phyloP scores from a whole-genome alignment of 2,113 vertebrate species.

The Arizona elegans region DNA sequence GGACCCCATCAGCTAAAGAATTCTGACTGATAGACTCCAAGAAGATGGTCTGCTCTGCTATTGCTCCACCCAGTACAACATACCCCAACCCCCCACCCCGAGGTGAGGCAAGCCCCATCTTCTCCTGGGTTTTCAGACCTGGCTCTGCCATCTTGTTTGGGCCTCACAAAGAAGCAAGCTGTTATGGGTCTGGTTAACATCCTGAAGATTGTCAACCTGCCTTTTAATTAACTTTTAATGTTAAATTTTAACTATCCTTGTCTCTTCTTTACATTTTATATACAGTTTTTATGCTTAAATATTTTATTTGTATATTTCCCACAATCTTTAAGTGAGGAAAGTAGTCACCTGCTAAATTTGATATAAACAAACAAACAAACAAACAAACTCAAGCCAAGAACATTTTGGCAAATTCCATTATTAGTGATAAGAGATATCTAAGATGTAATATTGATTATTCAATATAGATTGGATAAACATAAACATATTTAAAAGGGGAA shows the following conservation, averaged over 20 bases:
- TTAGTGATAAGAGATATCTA: not conserved
- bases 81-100: fast-evolving
- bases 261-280: not conserved
- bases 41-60: not conserved
- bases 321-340: not conserved
- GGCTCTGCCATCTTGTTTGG: not conserved
- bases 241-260: not conserved
- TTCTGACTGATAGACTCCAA: not conserved
- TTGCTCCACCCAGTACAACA: not conserved
- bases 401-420: not conserved
- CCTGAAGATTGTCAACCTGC: not conserved
- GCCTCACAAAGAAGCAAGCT: not conserved
- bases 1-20: not conserved
- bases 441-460: not conserved
- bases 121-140: not conserved
- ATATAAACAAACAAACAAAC: not conserved
- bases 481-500: no score
- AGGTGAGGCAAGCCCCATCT: not conserved
- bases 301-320: not conserved
- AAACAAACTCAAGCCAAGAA: not conserved
- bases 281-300: not conserved
- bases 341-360: not conserved
- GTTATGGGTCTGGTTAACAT: not conserved
- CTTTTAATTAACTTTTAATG: not conserved
- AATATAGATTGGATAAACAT: not conserved